These are phyloP conservation scores for Synergus japonicus DNA, from an alignment of 2,888 invertebrate species.

Conservation along the genomic window DNA sequence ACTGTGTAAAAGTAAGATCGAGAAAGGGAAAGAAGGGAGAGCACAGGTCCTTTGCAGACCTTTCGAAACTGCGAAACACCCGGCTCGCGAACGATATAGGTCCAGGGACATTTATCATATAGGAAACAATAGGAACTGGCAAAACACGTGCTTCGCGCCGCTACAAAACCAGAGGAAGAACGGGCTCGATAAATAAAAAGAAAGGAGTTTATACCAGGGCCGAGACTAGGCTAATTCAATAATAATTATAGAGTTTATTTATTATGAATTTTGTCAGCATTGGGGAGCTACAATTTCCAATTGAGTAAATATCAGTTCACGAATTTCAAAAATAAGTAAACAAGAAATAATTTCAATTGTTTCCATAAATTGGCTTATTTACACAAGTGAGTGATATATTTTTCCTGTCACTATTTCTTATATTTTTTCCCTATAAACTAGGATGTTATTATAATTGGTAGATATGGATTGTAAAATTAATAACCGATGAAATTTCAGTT, in stretches of 20 bases:
- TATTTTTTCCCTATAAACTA: no score
- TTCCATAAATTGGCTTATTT: no score
- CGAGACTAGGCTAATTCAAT: neutral
- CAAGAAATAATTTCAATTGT: no score
- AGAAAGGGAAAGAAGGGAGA: neutral
- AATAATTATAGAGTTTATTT: neutral
- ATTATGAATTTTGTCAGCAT: neutral
- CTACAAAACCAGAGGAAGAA: conserved; percentile 68
- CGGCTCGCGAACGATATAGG: conserved; percentile 50
- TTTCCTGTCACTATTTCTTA: no score
- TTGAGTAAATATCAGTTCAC: no score
- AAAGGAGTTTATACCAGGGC: neutral
- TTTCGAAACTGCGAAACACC: conserved; percentile 54
- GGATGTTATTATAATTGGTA: no score
- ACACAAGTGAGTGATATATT: no score
- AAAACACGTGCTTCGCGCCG: conserved; percentile 77
- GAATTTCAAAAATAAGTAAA: no score
- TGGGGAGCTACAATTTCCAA: neutral
- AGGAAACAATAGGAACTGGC: conserved; percentile 77
- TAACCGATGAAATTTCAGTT: no score
- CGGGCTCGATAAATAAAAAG: conserved; percentile 45
- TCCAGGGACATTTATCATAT: conserved; percentile 73
- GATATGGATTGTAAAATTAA: no score
- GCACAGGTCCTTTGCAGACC: conserved; percentile 42
- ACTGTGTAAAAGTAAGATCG: conserved; percentile 11